Evolutionary conservation across 2,797 vertebrate genomes (phyloP).

Genomic region (Megalops cyprinoides): DNA sequence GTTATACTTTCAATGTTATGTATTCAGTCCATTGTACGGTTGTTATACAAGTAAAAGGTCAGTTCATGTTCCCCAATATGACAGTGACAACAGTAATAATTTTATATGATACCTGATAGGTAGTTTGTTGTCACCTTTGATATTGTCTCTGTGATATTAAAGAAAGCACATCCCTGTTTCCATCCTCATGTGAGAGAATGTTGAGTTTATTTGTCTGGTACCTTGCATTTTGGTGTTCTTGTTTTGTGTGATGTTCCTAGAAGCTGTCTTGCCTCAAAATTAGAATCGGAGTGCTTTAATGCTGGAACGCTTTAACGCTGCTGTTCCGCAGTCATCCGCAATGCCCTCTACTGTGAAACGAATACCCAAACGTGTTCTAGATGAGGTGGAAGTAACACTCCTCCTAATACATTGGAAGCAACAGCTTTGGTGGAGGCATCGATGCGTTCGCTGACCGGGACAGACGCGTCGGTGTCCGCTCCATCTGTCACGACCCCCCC

Average conservation of each 20-base stretch:
- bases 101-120: too few species aligned
- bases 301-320: neutral
- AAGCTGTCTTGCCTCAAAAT: neutral
- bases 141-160: too few species aligned
- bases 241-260: neutral
- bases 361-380: too few species aligned
- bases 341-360: too few species aligned
- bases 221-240: neutral
- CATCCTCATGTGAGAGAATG: neutral
- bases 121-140: too few species aligned
- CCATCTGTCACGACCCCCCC: neutral
- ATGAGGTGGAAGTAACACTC: neutral
- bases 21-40: too few species aligned
- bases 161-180: neutral
- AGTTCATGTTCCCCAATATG: too few species aligned
- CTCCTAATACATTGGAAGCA: neutral
- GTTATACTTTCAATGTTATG: too few species aligned
- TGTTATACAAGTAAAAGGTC: too few species aligned
- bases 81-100: too few species aligned
- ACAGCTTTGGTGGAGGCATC: neutral
- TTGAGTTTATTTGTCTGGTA: neutral
- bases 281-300: neutral
- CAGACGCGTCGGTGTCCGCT: neutral
- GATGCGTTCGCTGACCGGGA: neutral
- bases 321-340: neutral